Conservation (phyloP, 2,888 invertebrate genomes). For the Drepanosiphum platanoidis region DNA sequence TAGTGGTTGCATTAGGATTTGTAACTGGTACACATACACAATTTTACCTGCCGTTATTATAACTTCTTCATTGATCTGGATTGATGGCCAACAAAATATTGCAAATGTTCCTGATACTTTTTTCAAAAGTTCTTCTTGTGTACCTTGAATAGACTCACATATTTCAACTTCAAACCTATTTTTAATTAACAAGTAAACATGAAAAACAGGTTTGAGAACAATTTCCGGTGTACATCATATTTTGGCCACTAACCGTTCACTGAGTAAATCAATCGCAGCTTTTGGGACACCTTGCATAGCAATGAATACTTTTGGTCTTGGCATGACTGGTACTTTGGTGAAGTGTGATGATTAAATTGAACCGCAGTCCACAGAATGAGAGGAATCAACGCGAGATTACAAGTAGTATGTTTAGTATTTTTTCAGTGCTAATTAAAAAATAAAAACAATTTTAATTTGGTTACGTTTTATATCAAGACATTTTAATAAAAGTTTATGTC, state of each 20-base stretch:
- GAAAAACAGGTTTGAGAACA: background rate
- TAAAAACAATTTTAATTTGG: too few species aligned
- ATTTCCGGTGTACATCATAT: background rate
- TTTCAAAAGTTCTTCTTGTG: conserved; percentile 52
- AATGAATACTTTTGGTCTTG: conserved; percentile 35
- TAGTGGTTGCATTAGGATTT: background rate
- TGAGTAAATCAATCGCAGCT: conserved; percentile 34
- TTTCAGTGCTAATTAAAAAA: too few species aligned
- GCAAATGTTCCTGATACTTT: conserved; percentile 55
- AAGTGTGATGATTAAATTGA: too few species aligned
- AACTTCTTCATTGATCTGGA: conserved; percentile 57
- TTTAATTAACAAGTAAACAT: too few species aligned
- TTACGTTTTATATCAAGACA: too few species aligned
- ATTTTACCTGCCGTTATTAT: conserved; percentile 57
- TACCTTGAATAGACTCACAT: background rate
- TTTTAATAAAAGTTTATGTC: too few species aligned
- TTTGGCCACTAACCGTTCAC: conserved; percentile 39
- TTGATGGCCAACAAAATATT: conserved; percentile 38
- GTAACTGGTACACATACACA: background rate
- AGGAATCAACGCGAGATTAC: too few species aligned
- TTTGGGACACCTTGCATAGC: conserved; percentile 45
- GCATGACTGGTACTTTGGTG: too few species aligned
- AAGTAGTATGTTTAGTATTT: too few species aligned
- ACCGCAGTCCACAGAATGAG: too few species aligned
- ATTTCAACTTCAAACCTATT: conserved; percentile 56